A percentile compares a stretch with the other conserved stretches of the same genome.
These are phyloP conservation scores for Laupala kohalensis DNA, from an alignment of 1,140 invertebrate species.

Conservation along the genomic window DNA sequence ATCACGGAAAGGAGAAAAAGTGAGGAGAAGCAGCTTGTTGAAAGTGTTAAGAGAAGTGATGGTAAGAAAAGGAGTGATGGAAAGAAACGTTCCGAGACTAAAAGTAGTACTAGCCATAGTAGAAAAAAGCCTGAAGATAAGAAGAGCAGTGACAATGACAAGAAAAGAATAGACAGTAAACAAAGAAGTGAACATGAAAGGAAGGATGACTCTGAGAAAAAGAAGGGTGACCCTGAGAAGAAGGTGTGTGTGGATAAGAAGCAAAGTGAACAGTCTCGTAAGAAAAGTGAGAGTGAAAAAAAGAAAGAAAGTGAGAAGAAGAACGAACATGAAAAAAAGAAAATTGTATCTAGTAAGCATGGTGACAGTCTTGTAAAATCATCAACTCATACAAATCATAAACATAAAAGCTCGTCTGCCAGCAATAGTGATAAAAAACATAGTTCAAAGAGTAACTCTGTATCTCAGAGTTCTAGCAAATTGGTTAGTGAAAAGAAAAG, in stretches of 20 bases:
- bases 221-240: slow-evolving; percentile 19
- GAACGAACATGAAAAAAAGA: slow-evolving; percentile 9
- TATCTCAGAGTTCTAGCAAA: neutral
- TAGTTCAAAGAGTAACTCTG: neutral
- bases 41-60: neutral
- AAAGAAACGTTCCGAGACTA: slow-evolving; percentile 13
- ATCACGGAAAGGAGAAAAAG: neutral
- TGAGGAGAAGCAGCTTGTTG: slow-evolving; percentile 9
- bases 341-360: neutral
- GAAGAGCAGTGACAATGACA: slow-evolving; percentile 7
- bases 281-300: slow-evolving; percentile 15
- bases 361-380: neutral
- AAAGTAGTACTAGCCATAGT: neutral
- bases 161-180: slow-evolving; percentile 3
- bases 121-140: neutral
- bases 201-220: slow-evolving; percentile 9
- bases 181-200: slow-evolving; percentile 14
- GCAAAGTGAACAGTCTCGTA: slow-evolving; percentile 12
- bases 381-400: neutral
- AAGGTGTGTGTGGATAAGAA: slow-evolving; percentile 23
- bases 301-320: too few species aligned
- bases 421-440: neutral
- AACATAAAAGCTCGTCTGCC: too few species aligned
- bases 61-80: neutral
- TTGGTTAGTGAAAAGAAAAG: slow-evolving; percentile 7